These are phyloP conservation scores for Acholoe squamosa DNA, from an alignment of 2,888 invertebrate genomes.

Conservation along the genomic window DNA sequence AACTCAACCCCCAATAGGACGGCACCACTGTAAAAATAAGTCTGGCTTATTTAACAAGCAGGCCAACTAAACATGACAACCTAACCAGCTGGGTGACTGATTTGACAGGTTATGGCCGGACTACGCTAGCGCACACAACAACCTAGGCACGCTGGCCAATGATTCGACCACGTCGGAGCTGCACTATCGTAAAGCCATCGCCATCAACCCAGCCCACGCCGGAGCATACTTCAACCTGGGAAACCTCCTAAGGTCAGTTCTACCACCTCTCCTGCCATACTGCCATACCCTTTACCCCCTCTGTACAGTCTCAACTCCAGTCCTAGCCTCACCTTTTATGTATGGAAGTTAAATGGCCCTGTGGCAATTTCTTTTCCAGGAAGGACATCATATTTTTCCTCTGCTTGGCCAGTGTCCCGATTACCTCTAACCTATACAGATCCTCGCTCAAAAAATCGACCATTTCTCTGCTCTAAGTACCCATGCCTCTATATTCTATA, in stretches of 20 bases:
- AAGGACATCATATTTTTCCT: neutral
- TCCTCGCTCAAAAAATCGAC: too few relatives aligned
- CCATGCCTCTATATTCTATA: too few relatives aligned
- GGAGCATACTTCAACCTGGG: constrained; percentile 95
- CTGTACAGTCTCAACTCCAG: neutral
- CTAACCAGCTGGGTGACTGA: neutral
- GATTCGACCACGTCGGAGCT: constrained; percentile 88
- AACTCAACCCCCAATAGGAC: neutral
- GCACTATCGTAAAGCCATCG: constrained; percentile 87
- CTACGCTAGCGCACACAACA: constrained; percentile 94
- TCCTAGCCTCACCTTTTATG: neutral
- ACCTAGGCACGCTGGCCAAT: constrained; percentile 90
- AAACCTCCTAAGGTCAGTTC: constrained; percentile 79
- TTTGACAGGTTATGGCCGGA: constrained; percentile 90
- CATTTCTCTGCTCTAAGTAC: too few relatives aligned
- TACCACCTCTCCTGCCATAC: neutral
- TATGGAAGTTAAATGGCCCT: constrained; percentile 27
- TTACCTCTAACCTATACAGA: too few relatives aligned
- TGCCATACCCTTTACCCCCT: neutral
- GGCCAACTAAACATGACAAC: too few relatives aligned
- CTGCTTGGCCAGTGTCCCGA: neutral
- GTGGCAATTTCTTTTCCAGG: neutral
- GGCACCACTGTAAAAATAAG: neutral
- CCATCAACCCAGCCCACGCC: constrained; percentile 91
- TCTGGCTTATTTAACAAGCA: neutral